A percentile compares a stretch with the other conserved stretches of the same genome.
Evolutionary conservation across 1,140 invertebrate genomes (phyloP).

Genomic region (Spodoptera frugiperda): DNA sequence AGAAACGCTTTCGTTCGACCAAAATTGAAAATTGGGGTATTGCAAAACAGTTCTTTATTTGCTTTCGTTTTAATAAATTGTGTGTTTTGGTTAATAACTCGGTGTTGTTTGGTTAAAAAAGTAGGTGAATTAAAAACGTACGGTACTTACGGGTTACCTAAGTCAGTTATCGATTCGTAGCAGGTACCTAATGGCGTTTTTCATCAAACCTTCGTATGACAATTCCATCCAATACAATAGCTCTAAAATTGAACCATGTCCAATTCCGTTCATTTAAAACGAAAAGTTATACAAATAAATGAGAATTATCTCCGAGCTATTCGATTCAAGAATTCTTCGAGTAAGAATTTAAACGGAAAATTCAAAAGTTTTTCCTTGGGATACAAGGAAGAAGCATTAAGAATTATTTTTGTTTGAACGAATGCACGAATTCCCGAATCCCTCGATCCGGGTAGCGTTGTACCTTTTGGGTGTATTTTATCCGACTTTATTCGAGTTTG

Average conservation of each 20-base stretch:
- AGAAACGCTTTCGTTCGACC: conserved; percentile 30
- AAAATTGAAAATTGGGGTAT: conserved; percentile 46
- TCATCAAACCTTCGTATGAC: not conserved
- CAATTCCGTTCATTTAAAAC: conserved; percentile 19
- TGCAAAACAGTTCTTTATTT: conserved; percentile 8
- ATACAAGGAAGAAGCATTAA: not conserved
- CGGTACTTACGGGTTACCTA: not conserved
- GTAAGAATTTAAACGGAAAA: conserved; percentile 47
- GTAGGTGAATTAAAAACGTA: not conserved
- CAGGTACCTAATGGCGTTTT: too few species aligned
- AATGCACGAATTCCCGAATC: conserved; percentile 44
- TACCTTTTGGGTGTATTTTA: not conserved
- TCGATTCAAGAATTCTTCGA: conserved; percentile 40
- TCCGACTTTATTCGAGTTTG: too few species aligned
- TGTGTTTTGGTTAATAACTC: conserved; percentile 2
- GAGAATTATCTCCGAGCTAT: conserved; percentile 33
- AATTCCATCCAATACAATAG: not conserved
- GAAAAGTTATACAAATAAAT: conserved; percentile 38
- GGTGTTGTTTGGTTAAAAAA: not conserved
- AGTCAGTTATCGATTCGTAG: not conserved
- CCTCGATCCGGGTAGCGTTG: conserved; percentile 1
- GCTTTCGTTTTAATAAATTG: conserved; percentile 11
- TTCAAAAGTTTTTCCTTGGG: conserved; percentile 34
- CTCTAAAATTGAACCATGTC: not conserved
- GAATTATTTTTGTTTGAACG: conserved; percentile 44